These are phyloP conservation scores for Oedothorax gibbosus DNA, from an alignment of 1,140 invertebrate genomes.

Conservation along the genomic window DNA sequence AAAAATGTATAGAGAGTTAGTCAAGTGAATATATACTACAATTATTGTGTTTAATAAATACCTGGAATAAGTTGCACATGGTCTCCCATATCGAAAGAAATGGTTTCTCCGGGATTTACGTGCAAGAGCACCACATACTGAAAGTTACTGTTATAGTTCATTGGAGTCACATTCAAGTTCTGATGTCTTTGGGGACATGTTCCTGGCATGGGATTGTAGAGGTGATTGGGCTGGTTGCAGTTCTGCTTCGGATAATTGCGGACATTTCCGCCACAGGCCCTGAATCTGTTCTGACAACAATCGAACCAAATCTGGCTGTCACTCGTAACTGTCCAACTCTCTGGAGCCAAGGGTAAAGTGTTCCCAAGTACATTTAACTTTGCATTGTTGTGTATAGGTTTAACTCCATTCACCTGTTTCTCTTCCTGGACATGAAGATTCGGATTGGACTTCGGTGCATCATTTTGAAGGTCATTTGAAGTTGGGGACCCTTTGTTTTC, in stretches of 20 bases:
- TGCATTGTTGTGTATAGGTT: conserved; percentile 10
- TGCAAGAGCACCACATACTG: conserved; percentile 78
- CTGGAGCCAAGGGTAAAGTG: conserved; percentile 40
- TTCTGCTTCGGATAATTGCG: conserved; percentile 27
- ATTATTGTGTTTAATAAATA: conserved; percentile 63
- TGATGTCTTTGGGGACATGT: conserved; percentile 39
- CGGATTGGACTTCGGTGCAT: background rate
- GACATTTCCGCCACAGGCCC: conserved; percentile 51
- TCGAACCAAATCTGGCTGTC: conserved; percentile 54
- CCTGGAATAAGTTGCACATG: conserved; percentile 77
- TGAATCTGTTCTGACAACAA: conserved; percentile 42
- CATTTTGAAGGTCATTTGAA: conserved; percentile 2
- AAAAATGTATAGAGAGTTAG: too few relatives aligned
- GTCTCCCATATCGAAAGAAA: conserved; percentile 77
- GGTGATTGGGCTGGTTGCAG: conserved; percentile 24
- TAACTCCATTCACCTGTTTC: conserved; percentile 33
- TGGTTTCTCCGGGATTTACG: conserved; percentile 78
- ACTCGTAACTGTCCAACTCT: conserved; percentile 45
- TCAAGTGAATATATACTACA: too few relatives aligned
- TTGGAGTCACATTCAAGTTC: conserved; percentile 15
- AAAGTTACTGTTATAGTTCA: conserved; percentile 50
- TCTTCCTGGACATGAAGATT: conserved; percentile 26
- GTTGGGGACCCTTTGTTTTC: background rate
- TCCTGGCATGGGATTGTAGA: conserved; percentile 8
- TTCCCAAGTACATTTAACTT: conserved; percentile 23